These are phyloP conservation scores for Eueides isabella DNA, from an alignment of 1,140 invertebrate species.

Conservation along the genomic window DNA sequence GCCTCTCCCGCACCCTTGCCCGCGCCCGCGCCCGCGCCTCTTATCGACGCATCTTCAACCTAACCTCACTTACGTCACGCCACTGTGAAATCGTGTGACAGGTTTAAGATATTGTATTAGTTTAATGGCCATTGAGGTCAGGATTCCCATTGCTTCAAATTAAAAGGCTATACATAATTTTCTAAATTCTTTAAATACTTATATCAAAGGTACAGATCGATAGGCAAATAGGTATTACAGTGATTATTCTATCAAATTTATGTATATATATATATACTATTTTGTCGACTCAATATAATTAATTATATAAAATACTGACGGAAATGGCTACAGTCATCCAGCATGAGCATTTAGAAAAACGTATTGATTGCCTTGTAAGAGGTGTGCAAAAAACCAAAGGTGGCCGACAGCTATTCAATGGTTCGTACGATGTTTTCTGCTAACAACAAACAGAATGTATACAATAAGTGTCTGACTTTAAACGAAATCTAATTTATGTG, in stretches of 20 bases:
- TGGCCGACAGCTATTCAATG: conserved; percentile 67
- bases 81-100: conserved; percentile 64
- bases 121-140: conserved; percentile 42
- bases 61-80: conserved; percentile 70
- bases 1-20: conserved; percentile 43
- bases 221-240: background rate
- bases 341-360: background rate
- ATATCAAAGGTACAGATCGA: background rate
- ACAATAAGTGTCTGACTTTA: conserved; percentile 78
- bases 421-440: conserved; percentile 67
- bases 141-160: conserved; percentile 14
- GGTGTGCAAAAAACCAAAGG: conserved; percentile 54
- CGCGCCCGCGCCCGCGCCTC: conserved; percentile 52
- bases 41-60: conserved; percentile 75
- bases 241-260: background rate
- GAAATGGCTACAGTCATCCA: conserved; percentile 5
- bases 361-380: background rate
- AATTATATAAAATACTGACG: background rate
- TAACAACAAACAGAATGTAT: conserved; percentile 68
- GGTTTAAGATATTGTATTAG: conserved; percentile 60
- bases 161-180: conserved; percentile 10
- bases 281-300: background rate
- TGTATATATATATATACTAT: background rate
- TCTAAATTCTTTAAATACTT: background rate
- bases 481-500: conserved; percentile 80